phyloP scores from a whole-genome alignment of 2,888 invertebrate species.

The Didymodactylos carnosus region DNA sequence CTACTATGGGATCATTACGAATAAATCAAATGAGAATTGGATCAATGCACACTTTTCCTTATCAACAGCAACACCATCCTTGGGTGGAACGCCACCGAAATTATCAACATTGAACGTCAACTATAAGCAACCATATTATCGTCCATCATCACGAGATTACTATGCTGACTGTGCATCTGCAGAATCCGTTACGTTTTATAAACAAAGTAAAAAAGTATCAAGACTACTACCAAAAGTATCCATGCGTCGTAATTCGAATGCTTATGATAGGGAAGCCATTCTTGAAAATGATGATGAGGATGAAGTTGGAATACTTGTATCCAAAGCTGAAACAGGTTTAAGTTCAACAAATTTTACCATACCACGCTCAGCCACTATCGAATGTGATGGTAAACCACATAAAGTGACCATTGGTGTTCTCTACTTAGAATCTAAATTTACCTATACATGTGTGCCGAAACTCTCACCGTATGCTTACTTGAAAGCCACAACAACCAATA shows the following conservation, averaged over 20 bases:
- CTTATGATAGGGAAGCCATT: no score
- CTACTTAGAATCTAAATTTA: slow-evolving; percentile 29
- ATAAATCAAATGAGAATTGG: slow-evolving; percentile 35
- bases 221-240: no score
- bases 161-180: background rate
- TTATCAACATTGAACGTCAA: slow-evolving; percentile 18
- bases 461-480: slow-evolving; percentile 30
- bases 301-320: background rate
- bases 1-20: slow-evolving; percentile 17
- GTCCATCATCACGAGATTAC: no score
- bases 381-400: background rate
- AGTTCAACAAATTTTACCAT: slow-evolving; percentile 14
- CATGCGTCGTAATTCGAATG: no score
- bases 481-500: slow-evolving; percentile 31
- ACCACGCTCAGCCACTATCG: slow-evolving; percentile 16
- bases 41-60: slow-evolving; percentile 29
- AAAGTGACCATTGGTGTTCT: slow-evolving; percentile 27
- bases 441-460: slow-evolving; percentile 32
- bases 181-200: no score
- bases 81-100: slow-evolving; percentile 32
- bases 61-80: slow-evolving; percentile 32
- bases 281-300: background rate
- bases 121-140: background rate
- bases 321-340: slow-evolving; percentile 12
- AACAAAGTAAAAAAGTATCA: no score